These are phyloP conservation scores for Eufriesea mexicana DNA, from an alignment of 1,140 invertebrate genomes.

Conservation along the genomic window DNA sequence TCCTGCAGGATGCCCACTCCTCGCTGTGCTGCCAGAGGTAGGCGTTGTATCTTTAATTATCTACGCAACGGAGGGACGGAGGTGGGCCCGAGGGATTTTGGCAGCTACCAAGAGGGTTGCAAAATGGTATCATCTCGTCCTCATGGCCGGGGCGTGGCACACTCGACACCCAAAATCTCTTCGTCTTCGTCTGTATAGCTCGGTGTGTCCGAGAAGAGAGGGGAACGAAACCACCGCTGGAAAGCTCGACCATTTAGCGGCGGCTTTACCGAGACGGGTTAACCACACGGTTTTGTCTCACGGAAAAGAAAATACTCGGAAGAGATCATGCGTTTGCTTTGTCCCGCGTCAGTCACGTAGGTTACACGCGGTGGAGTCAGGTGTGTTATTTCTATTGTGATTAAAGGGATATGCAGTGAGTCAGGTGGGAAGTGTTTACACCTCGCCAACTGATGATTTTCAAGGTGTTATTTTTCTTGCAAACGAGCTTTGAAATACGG, in stretches of 20 bases:
- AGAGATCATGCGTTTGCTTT: not conserved
- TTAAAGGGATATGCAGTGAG: too few species aligned
- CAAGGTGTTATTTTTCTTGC: too few species aligned
- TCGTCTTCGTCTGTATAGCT: slow-evolving; percentile 46
- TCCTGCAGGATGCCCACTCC: slow-evolving; percentile 29
- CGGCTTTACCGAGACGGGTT: not conserved
- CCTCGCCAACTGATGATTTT: too few species aligned
- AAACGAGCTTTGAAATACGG: too few species aligned
- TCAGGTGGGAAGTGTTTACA: too few species aligned
- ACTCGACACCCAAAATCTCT: slow-evolving; percentile 59
- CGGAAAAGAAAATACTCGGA: not conserved
- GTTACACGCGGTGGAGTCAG: too few species aligned
- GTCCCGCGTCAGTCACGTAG: too few species aligned
- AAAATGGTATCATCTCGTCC: slow-evolving; percentile 74
- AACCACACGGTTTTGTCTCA: not conserved
- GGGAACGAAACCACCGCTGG: slow-evolving; percentile 16
- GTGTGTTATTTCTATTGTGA: too few species aligned
- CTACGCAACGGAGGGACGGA: slow-evolving; percentile 58
- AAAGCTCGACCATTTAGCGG: slow-evolving; percentile 44
- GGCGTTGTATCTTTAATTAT: slow-evolving; percentile 80
- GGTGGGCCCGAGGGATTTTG: slow-evolving; percentile 58
- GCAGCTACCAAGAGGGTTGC: slow-evolving; percentile 63
- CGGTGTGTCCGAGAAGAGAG: slow-evolving; percentile 12
- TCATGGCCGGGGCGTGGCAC: slow-evolving; percentile 75
- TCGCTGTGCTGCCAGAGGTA: slow-evolving; percentile 44